Evolutionary conservation across 53 echinoderm and acorn worm genomes (phyloP).

Genomic region (Luidia sarsii): DNA sequence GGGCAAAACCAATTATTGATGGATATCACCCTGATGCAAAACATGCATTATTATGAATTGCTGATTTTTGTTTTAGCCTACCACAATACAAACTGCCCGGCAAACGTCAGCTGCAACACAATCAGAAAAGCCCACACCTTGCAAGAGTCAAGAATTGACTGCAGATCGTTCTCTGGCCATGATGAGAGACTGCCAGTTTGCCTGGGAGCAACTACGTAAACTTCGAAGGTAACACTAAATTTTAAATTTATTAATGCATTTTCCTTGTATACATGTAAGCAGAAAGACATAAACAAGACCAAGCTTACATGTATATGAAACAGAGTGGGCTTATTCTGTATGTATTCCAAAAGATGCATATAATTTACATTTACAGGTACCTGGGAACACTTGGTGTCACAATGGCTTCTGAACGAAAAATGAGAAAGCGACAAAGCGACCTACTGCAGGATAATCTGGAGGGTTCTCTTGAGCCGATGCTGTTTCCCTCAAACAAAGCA

Average conservation of each 20-base stretch:
- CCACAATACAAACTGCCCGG: not conserved
- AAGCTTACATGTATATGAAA: not conserved
- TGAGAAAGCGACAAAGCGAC: slow-evolving; percentile 7
- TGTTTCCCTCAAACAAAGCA: slow-evolving; percentile 25
- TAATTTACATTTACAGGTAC: not conserved
- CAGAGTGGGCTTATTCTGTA: not conserved
- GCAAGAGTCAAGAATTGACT: not conserved
- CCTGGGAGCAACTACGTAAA: slow-evolving; percentile 59
- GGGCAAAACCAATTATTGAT: too few species aligned
- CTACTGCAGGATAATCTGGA: slow-evolving; percentile 21
- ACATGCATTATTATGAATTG: too few species aligned
- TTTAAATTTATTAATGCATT: too few species aligned
- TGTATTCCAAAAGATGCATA: not conserved
- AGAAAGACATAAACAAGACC: not conserved
- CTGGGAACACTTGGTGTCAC: slow-evolving; percentile 6
- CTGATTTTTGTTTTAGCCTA: not conserved
- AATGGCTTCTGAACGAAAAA: slow-evolving; percentile 23
- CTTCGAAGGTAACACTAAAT: slow-evolving; percentile 19
- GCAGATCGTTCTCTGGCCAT: slow-evolving; percentile 31
- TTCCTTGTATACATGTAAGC: not conserved
- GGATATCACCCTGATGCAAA: too few species aligned
- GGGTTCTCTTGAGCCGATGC: slow-evolving; percentile 11
- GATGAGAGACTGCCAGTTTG: slow-evolving; percentile 53
- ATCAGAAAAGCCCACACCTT: not conserved
- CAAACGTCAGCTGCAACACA: not conserved